Conservation (phyloP, 2,113 vertebrate genomes). For the pig (Sus scrofa) region DNA sequence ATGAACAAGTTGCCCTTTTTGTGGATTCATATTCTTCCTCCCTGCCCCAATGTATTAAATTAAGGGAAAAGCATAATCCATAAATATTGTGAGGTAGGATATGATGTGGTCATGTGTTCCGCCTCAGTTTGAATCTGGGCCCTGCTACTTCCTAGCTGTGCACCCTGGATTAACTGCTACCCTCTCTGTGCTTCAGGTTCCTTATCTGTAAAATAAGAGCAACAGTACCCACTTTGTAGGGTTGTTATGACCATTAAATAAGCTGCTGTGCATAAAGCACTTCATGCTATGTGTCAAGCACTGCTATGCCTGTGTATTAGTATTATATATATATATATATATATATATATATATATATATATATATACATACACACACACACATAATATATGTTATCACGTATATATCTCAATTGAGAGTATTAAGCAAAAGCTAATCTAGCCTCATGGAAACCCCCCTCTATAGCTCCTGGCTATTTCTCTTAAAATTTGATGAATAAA, state of each 20-base stretch:
- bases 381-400: background rate
- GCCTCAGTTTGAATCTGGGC: background rate
- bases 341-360: too few species aligned
- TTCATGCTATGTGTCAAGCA: background rate
- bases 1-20: background rate
- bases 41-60: background rate
- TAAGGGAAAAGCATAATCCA: background rate
- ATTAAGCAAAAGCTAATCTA: background rate
- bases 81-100: background rate
- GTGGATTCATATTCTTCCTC: background rate
- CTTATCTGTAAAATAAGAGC: background rate
- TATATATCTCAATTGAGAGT: background rate
- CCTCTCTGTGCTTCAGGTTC: background rate
- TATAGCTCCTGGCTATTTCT: background rate
- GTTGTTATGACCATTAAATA: background rate
- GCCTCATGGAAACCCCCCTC: background rate
- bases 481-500: background rate
- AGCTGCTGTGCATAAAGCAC: background rate
- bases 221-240: background rate
- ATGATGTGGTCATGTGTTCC: background rate
- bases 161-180: background rate
- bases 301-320: background rate
- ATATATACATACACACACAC: too few species aligned
- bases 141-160: background rate
- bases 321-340: background rate